A percentile compares a stretch with the other conserved stretches of the same genome.
Evolutionary conservation across 2,113 vertebrate species (phyloP).

Genomic region (Xenus cinereus): DNA sequence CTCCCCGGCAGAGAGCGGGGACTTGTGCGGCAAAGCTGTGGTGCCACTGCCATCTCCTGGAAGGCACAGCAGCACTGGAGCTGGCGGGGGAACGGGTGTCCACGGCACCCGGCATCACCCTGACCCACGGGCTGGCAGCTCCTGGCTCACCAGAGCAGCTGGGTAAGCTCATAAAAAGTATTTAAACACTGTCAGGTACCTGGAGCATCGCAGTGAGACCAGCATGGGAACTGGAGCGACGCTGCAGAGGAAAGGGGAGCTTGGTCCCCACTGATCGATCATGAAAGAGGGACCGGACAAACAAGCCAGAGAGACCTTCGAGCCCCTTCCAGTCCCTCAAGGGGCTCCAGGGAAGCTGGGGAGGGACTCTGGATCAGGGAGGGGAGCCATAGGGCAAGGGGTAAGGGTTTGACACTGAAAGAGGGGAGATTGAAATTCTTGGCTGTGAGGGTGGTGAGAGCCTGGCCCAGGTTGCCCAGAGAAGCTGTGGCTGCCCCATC

Average conservation of each 20-base stretch:
- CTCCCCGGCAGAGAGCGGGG: not conserved
- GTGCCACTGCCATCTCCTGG: conserved; percentile 67
- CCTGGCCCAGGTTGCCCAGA: too few species aligned
- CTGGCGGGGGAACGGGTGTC: fast-evolving
- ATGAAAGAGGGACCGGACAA: not conserved
- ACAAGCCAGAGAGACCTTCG: not conserved
- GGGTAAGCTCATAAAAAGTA: not conserved
- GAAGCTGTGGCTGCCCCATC: too few species aligned
- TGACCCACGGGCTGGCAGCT: not conserved
- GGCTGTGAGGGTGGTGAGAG: too few species aligned
- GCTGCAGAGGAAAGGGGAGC: not conserved
- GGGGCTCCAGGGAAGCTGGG: too few species aligned
- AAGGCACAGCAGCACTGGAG: fast-evolving
- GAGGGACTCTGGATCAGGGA: too few species aligned
- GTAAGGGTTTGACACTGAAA: too few species aligned
- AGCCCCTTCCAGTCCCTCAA: too few species aligned
- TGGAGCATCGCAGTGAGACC: fast-evolving
- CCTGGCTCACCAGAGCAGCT: not conserved
- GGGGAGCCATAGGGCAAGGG: too few species aligned
- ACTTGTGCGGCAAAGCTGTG: not conserved
- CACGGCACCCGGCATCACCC: not conserved
- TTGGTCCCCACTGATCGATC: not conserved
- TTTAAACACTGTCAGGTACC: not conserved
- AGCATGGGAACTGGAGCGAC: fast-evolving
- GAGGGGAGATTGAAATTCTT: too few species aligned